A percentile compares a stretch with the other conserved stretches of the same genome.
Conservation (phyloP, 2,113 vertebrate genomes). For the Odontophorus gujanensis region DNA sequence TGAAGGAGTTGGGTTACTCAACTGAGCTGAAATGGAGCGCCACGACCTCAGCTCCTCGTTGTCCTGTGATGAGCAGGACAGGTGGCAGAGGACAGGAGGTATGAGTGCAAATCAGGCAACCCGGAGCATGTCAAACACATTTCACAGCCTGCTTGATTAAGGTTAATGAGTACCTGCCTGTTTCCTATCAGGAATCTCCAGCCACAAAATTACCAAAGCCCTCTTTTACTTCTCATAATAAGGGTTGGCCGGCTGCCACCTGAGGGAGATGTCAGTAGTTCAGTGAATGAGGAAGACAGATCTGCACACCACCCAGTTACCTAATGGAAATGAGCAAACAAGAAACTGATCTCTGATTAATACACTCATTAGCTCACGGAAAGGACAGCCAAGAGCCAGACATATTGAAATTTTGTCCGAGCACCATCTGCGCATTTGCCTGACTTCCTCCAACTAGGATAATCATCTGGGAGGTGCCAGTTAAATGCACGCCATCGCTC, state of each 20-base stretch:
- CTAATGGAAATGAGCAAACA: neutral
- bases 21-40: conserved; percentile 5
- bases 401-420: neutral
- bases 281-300: neutral
- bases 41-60: neutral
- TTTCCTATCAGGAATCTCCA: neutral
- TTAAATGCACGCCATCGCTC: neutral
- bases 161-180: neutral
- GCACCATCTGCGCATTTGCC: neutral
- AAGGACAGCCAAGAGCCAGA: neutral
- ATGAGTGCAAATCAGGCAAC: neutral
- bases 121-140: neutral
- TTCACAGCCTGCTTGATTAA: neutral
- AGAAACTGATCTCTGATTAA: neutral
- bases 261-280: neutral
- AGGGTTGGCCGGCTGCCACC: neutral
- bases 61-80: neutral
- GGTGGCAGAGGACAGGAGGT: neutral
- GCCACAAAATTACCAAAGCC: neutral
- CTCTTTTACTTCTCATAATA: neutral
- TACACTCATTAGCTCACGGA: neutral
- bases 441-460: neutral
- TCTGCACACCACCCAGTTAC: neutral
- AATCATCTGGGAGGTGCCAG: neutral
- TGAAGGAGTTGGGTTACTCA: conserved; percentile 55